Base-by-base conservation (phyloP, 1,140 invertebrate genomes). In the Bombus consobrinus region DNA sequence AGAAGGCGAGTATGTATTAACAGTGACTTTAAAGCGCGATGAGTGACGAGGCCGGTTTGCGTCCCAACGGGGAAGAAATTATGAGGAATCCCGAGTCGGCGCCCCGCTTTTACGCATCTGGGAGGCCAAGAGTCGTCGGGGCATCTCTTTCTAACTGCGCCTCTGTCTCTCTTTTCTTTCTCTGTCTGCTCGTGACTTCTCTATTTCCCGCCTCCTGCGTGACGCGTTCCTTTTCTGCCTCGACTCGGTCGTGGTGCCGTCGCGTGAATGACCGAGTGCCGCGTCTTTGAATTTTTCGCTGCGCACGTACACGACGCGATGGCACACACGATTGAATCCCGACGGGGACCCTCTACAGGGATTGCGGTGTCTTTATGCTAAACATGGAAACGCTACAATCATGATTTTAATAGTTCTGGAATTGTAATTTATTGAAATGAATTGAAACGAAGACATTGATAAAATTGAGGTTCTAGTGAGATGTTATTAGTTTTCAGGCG, bases 1-100 rank as follows among this genome's bases (percentile, higher is more conserved):
- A 68, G 74, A 83, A 72, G 59, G 59, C 76, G 77, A 47, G 88
- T 34, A 66, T 18, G 28, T 68, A 86, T 88, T 73, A 85, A 80
- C 53, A 69, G 53, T 86, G 81, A 69, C 83, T 88, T 83, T 85
- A 80, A 90, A 85, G 78, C 64, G 74, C 87, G 88, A 89, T 81
- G 85, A 90, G 79, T 59, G 87, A 90, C 87, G 82, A 80, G 83
- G 53, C 71, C 62, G 32, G 43, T 57, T 68, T 43, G 62, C 47
- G 57, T 82, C 84, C 71, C 53, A 74, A 72, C 75, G 47, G 47
- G 62, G 68, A 78, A 72, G 68, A 74, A 80, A 76, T 81, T 73
- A 80, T 22, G 77, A 85, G 77, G 68, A 85, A 85, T 85, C 77
- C 53, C 82, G 22, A 71, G 53, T 85, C 76, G 68, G 83, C 53